Evolutionary conservation across 2,113 vertebrate species (phyloP).

Genomic region (Rhea americana): DNA sequence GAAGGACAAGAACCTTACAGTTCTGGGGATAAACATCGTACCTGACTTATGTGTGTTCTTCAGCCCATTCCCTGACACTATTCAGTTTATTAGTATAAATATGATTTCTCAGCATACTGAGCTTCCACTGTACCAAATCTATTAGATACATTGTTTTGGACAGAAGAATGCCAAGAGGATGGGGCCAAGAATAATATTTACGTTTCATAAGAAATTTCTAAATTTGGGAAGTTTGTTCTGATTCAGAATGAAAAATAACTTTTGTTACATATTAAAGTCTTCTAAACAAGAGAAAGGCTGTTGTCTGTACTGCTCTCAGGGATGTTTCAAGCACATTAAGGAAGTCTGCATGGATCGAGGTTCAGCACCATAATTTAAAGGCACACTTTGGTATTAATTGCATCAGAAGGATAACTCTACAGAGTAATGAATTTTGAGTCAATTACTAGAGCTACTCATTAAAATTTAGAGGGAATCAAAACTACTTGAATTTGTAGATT

Average conservation of each 20-base stretch:
- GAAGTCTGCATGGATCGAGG: neutral
- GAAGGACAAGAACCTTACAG: neutral
- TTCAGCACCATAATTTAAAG: neutral
- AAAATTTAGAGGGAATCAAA: neutral
- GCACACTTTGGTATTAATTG: neutral
- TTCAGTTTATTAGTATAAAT: neutral
- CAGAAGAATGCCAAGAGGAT: neutral
- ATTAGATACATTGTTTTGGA: neutral
- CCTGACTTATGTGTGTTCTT: neutral
- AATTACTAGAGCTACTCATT: neutral
- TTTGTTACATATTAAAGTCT: neutral
- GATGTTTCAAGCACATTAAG: neutral
- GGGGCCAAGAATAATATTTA: neutral
- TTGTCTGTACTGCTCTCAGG: neutral
- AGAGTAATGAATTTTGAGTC: neutral
- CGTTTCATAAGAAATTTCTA: neutral
- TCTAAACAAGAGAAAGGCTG: neutral
- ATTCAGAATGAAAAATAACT: neutral
- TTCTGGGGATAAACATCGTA: neutral
- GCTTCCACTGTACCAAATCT: neutral
- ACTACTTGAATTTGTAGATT: neutral
- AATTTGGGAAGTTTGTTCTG: neutral
- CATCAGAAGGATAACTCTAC: neutral
- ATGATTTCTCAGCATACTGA: neutral
- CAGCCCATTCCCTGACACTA: neutral